These are phyloP conservation scores for Otus sunia DNA, from an alignment of 2,113 vertebrate species.

Conservation along the genomic window DNA sequence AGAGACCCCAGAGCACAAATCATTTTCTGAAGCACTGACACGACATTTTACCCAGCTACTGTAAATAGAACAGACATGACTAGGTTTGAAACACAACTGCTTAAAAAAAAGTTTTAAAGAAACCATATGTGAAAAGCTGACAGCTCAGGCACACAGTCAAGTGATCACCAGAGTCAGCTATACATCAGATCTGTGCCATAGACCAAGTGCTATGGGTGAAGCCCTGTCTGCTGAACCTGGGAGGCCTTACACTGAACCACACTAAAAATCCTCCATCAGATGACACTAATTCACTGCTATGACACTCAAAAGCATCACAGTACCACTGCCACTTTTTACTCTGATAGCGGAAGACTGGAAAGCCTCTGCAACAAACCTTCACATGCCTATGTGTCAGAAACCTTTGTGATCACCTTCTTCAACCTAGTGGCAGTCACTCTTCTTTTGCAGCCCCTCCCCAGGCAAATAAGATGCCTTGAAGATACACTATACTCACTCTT, in stretches of 20 bases:
- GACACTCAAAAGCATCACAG: neutral
- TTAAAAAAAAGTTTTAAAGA: neutral
- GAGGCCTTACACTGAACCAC: neutral
- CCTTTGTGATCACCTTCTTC: accelerated
- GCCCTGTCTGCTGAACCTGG: neutral
- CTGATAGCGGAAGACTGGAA: neutral
- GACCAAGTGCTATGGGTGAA: neutral
- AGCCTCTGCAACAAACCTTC: neutral
- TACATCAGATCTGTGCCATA: accelerated
- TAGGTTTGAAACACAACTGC: neutral
- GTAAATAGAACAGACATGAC: neutral
- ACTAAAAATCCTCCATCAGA: neutral
- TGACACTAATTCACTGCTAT: neutral
- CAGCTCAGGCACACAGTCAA: neutral
- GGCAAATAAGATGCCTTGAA: neutral
- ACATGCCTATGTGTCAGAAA: neutral
- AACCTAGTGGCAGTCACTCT: neutral
- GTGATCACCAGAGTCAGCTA: neutral
- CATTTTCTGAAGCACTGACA: neutral
- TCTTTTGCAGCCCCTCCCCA: neutral
- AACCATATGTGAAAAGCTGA: neutral
- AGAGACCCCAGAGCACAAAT: neutral
- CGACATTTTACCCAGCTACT: neutral
- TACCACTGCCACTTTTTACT: neutral
- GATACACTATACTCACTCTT: neutral